phyloP scores from a whole-genome alignment of 1,140 invertebrate species.

The Drosophila suzukii region DNA sequence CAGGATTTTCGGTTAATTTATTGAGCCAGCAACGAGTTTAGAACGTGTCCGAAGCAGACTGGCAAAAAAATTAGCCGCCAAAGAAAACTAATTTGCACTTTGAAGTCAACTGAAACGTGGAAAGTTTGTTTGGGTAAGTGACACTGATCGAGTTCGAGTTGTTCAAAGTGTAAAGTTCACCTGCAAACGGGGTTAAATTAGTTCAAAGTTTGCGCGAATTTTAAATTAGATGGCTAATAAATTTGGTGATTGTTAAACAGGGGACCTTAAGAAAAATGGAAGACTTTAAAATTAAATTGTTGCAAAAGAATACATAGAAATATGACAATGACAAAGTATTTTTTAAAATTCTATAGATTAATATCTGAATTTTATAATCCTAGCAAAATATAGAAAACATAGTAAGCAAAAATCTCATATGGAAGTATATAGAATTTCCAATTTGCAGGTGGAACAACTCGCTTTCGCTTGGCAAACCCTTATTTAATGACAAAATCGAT shows the following conservation, averaged over 20 bases:
- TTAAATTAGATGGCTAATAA: constrained; percentile 15
- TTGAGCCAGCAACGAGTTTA: constrained; percentile 55
- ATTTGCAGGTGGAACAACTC: constrained; percentile 5
- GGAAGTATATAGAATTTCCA: neutral
- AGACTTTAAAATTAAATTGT: neutral
- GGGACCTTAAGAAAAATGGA: too few relatives aligned
- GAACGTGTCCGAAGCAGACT: constrained; percentile 43
- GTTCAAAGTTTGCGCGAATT: constrained; percentile 12
- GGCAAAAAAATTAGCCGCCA: constrained; percentile 13
- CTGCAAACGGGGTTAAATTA: constrained; percentile 9
- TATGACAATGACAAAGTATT: too few relatives aligned
- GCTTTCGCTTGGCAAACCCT: neutral
- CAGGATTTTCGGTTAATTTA: constrained; percentile 68
- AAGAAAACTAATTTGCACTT: constrained; percentile 48
- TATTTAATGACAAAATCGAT: constrained; percentile 27
- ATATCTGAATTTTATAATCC: too few relatives aligned
- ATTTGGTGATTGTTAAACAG: neutral
- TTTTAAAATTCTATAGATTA: too few relatives aligned
- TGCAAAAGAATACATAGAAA: neutral
- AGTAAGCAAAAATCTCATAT: neutral
- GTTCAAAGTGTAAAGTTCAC: constrained; percentile 19
- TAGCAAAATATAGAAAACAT: neutral
- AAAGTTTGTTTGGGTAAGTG: constrained; percentile 42
- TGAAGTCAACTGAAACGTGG: constrained; percentile 36
- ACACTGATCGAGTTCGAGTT: constrained; percentile 34